Conservation (phyloP, 2,888 invertebrate genomes). For the Pegoplata infirma region DNA sequence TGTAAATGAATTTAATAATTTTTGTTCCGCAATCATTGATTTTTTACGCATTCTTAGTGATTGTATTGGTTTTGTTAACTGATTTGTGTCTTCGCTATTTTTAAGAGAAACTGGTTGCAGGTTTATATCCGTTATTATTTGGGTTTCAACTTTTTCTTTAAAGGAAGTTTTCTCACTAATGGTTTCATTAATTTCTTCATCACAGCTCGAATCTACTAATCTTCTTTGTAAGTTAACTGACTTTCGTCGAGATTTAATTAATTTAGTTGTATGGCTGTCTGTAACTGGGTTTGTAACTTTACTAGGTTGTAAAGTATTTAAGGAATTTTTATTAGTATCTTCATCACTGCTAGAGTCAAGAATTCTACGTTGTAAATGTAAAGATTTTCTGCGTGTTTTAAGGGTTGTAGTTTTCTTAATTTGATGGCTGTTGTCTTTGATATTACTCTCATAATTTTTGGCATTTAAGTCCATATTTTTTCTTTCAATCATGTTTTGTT, state of each 20-base stretch:
- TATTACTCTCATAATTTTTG: not conserved
- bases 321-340: not conserved
- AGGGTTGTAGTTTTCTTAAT: not conserved
- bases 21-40: not conserved
- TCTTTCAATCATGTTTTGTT: too few species aligned
- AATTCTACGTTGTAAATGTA: not conserved
- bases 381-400: not conserved
- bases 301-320: not conserved
- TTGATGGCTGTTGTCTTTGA: not conserved
- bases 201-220: constrained; percentile 27
- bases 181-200: not conserved
- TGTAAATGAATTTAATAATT: not conserved
- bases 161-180: not conserved
- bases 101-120: too few species aligned
- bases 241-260: not conserved
- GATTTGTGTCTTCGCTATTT: too few species aligned
- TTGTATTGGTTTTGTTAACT: not conserved
- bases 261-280: not conserved
- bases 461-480: too few species aligned
- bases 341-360: not conserved
- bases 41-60: not conserved
- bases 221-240: constrained; percentile 8
- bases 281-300: not conserved
- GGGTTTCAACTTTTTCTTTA: too few species aligned
- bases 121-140: not conserved